Evolutionary conservation across 1,140 invertebrate species (phyloP).

Genomic region (Neodiprion virginianus): DNA sequence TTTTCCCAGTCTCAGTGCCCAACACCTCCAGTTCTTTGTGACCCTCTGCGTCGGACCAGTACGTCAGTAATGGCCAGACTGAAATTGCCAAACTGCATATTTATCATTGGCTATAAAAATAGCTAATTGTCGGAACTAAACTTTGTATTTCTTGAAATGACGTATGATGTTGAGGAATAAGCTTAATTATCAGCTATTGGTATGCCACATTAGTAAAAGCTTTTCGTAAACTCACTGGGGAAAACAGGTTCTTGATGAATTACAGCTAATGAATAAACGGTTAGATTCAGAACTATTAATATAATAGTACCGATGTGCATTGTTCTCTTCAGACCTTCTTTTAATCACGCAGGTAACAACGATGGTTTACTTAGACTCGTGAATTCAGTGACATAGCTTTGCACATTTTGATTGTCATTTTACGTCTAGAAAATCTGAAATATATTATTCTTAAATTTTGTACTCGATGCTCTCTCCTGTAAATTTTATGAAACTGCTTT

Average conservation of each 20-base stretch:
- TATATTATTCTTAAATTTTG: too few species aligned
- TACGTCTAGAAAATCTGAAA: too few species aligned
- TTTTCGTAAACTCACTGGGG: not conserved
- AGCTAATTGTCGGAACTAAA: not conserved
- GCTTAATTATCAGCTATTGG: not conserved
- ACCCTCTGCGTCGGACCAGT: constrained; percentile 13
- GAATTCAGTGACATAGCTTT: too few species aligned
- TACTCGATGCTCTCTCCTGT: too few species aligned
- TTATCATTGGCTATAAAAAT: not conserved
- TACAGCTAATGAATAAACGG: not conserved
- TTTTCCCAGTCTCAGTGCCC: not conserved
- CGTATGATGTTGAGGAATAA: not conserved
- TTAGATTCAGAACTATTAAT: not conserved
- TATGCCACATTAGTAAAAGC: too few species aligned
- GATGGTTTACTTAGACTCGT: too few species aligned
- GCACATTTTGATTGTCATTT: too few species aligned
- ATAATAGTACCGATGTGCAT: constrained; percentile 5
- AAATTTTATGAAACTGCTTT: too few species aligned
- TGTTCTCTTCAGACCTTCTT: not conserved
- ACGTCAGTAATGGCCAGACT: constrained; percentile 7
- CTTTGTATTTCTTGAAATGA: not conserved
- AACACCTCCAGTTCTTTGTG: not conserved
- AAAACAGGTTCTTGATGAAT: not conserved
- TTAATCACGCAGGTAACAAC: not conserved
- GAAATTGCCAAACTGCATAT: not conserved